phyloP scores from a whole-genome alignment of 2,888 invertebrate genomes.

The Xestia ashworthii region DNA sequence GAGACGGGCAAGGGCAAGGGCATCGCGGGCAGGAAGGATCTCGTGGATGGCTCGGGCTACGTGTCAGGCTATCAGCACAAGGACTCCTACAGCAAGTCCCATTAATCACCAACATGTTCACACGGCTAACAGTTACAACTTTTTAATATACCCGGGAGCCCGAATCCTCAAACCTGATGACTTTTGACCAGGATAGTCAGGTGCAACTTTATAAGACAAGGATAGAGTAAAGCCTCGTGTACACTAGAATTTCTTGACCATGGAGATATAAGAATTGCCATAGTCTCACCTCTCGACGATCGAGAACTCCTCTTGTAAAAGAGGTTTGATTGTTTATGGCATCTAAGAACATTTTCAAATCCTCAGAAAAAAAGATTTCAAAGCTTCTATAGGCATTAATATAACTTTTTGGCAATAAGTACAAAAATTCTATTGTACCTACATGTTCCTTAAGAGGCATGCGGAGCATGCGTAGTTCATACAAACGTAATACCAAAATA shows the following conservation, averaged over 20 bases:
- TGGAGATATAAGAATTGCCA: background rate
- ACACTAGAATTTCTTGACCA: background rate
- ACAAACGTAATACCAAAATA: too few relatives aligned
- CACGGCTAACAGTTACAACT: constrained; percentile 41
- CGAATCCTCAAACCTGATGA: constrained; percentile 41
- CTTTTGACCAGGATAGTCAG: constrained; percentile 18
- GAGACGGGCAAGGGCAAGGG: constrained; percentile 96
- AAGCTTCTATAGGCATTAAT: constrained; percentile 21
- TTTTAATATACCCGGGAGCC: constrained; percentile 31
- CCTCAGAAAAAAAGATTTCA: constrained; percentile 4
- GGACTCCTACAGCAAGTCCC: constrained; percentile 93
- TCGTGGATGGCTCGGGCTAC: constrained; percentile 94
- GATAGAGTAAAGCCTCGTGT: background rate
- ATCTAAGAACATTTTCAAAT: constrained; percentile 10
- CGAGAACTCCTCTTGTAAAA: background rate
- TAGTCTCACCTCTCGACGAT: background rate
- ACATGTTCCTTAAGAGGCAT: constrained; percentile 42
- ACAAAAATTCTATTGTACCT: constrained; percentile 17
- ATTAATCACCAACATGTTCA: constrained; percentile 73
- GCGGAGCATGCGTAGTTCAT: too few relatives aligned
- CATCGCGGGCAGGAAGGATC: constrained; percentile 95
- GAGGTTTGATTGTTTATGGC: background rate
- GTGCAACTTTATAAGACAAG: background rate
- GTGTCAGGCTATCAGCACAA: constrained; percentile 96
- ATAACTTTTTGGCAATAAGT: constrained; percentile 30